phyloP scores from a whole-genome alignment of 2,113 vertebrate genomes.

The Elachura formosa region DNA sequence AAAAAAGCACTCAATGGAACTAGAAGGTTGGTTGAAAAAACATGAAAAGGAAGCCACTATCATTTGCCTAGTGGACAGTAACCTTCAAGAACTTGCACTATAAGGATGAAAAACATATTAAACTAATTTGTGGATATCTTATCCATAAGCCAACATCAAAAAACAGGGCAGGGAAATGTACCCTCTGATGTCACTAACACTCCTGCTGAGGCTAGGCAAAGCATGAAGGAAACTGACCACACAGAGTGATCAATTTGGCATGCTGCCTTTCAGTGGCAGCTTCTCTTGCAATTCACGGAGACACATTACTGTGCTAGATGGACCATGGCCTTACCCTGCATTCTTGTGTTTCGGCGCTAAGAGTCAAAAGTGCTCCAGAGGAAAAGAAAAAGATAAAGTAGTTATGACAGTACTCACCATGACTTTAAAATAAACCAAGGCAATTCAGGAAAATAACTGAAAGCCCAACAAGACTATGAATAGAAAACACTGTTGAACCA shows the following conservation, averaged over 20 bases:
- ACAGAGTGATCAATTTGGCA: background rate
- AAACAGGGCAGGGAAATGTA: background rate
- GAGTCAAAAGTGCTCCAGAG: background rate
- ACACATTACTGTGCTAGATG: background rate
- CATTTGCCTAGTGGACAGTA: background rate
- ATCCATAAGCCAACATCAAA: background rate
- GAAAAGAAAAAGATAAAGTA: background rate
- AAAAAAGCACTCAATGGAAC: background rate
- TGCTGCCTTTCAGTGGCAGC: background rate
- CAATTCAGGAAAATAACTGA: background rate
- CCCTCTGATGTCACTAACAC: background rate
- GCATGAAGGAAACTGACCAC: background rate
- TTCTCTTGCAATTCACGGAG: background rate
- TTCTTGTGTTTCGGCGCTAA: background rate
- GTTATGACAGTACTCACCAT: background rate
- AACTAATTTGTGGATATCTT: background rate
- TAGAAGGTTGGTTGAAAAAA: background rate
- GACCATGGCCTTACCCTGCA: background rate
- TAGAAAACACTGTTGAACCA: background rate
- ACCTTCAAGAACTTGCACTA: background rate
- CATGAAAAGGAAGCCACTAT: background rate
- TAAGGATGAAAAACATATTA: background rate
- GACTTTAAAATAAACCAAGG: background rate
- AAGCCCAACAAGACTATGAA: background rate
- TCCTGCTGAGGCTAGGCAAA: background rate